Evolutionary conservation across 2,888 invertebrate genomes (phyloP), one percentile per base, ranked within the genome.

Genomic region (Dicranocentrus wangi): DNA sequence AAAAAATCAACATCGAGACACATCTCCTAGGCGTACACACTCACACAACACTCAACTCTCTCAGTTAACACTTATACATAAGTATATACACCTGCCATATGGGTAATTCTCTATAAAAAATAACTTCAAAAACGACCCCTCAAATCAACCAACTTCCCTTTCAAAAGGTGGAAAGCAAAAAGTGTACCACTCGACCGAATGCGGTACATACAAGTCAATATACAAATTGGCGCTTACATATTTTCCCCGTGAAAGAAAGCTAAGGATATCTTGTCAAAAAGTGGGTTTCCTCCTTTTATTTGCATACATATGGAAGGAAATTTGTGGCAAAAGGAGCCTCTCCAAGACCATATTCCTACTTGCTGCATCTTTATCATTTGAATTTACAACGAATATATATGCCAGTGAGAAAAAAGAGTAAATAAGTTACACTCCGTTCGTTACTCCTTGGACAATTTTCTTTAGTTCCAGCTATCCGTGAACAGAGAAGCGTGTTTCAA

Each of bases 311-410:
- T 39, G 21, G 21, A 63, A 63, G 39, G 5, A 63, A 19, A 39
- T 28, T 63, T 60, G 19, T 60, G 2, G 15, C n/a, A 17, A 27
- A 10, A 32, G 32, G 3, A 7, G 3, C 32, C 32, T 10, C 10
- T 32, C 32, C 10, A 3, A 32, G 10, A 32, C 3, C 3, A 32
- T 32, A 7, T 32, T 10, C 32, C 28, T 47, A 51, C 51, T 51
- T 66, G 66, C 66, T 66, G 66, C 66, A 66, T 66, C 47, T 10
- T 19, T 61, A 55, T 47, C 47, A 47, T 47, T 47, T 47, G 47
- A 47, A 47, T 47, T n/a, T 47, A 47, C 15, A 47, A 15, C 47
- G 15, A 47, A 47, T 3, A 47, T 7, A 10, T 3, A 32, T 7
- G 32, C n/a, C n/a, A n/a, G n/a, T n/a, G n/a, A n/a, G 32, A 10